phyloP scores from a whole-genome alignment of 2,888 invertebrate species.

The Ichneumoninae sp. region DNA sequence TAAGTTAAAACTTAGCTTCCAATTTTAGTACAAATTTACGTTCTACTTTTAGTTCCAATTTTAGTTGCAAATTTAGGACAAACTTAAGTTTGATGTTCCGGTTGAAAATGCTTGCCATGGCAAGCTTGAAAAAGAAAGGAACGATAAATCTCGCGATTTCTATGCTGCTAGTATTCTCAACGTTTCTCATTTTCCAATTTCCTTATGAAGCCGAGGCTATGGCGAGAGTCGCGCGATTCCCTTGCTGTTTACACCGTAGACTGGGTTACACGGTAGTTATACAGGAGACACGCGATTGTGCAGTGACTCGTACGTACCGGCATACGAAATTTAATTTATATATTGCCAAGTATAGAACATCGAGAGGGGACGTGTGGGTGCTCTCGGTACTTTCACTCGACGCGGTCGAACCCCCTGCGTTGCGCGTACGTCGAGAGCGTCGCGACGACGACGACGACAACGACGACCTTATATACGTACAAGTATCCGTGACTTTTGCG shows the following conservation, averaged over 20 bases:
- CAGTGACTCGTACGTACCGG: constrained; percentile 23
- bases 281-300: constrained; percentile 37
- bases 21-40: background rate
- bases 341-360: constrained; percentile 42
- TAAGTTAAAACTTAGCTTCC: background rate
- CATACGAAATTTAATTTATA: constrained; percentile 59
- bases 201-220: constrained; percentile 43
- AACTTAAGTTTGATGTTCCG: background rate
- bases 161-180: constrained; percentile 23
- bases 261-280: constrained; percentile 7
- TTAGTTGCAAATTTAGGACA: background rate
- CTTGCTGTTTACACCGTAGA: background rate
- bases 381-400: constrained; percentile 63
- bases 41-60: background rate
- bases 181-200: constrained; percentile 59
- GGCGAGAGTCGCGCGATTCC: background rate
- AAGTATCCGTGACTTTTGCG: constrained; percentile 40
- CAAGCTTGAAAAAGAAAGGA: constrained; percentile 24
- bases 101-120: background rate
- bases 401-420: constrained; percentile 30
- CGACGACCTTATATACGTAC: constrained; percentile 47
- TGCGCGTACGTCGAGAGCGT: constrained; percentile 18
- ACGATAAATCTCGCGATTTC: constrained; percentile 33
- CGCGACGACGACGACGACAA: constrained; percentile 30
- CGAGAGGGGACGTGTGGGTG: constrained; percentile 47